Base-by-base conservation (phyloP, 2,888 invertebrate species). In the Erpobdella octoculata region DNA sequence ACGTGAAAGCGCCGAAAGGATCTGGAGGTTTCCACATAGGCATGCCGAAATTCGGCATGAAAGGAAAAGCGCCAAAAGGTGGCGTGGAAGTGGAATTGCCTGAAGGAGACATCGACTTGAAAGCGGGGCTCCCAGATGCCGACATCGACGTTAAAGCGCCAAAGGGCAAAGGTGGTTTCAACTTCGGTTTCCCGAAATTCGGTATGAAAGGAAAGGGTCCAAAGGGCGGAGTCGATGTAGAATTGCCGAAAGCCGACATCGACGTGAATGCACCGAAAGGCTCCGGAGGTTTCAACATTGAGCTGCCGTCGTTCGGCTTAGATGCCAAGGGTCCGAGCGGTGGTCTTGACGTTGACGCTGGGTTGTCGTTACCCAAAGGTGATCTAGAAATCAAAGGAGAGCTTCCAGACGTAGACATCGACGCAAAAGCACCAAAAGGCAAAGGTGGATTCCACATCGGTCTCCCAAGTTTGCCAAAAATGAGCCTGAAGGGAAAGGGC, bases 11-110 rank as follows among this genome's bases (percentile, higher is more conserved):
- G 2, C 21, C 35, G 35, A 41, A 35, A 71, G 71, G 71, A 5
- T 41, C 38, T 37, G 71, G 71, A 6, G 71, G 64, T 4, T 33
- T 71, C 31, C 62, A 71, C 38, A 35, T 70, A n/a, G 48, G 48
- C 15, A 31, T 71, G 65, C 71, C 71, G 31, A 66, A 65, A 33
- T 31, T 71, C 37, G 65, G 65, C 12, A 66, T 71, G 12, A 71
- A 71, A 53, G 71, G 71, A 15, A 66, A 71, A 38, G 58, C 35
- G 3, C 15, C 53, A 3, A 69, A 69, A 37, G 62, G 62, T 12
- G 70, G 59, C 2, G 21, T 59, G 35, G 70, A 70, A 4, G 36
- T 70, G 28, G 33, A 62, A 33, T 35, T 65, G 4, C 66, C 66
- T 37, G 66, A 65, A 65, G 66, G 5, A 2, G 70, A 70, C 31